These are phyloP conservation scores for Miichthys miiuy DNA, from an alignment of 2,797 vertebrate genomes.

Conservation along the genomic window DNA sequence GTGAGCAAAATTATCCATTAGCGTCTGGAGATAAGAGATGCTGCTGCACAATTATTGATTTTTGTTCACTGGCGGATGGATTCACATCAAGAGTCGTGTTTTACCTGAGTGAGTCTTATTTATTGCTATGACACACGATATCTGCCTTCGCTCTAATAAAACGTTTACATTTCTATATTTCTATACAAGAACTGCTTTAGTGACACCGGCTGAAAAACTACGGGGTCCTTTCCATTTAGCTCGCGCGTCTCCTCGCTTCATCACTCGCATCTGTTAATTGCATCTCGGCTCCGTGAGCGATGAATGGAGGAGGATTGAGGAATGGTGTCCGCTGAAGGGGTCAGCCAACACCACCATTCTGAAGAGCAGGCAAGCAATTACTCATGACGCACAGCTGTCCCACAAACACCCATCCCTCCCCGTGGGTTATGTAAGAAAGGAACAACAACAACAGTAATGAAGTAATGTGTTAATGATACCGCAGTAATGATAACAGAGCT, in stretches of 20 bases:
- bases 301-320: neutral
- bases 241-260: neutral
- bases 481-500: conserved; percentile 33
- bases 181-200: neutral
- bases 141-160: neutral
- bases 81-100: neutral
- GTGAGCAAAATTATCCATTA: neutral
- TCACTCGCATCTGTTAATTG: conserved; percentile 2
- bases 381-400: conserved; percentile 28
- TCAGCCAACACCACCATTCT: neutral
- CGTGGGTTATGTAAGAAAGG: neutral
- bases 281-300: neutral
- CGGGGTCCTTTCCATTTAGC: neutral
- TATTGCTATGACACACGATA: neutral
- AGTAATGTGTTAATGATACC: conserved; percentile 38
- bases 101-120: neutral
- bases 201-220: neutral
- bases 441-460: neutral
- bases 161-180: neutral
- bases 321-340: neutral
- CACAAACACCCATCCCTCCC: neutral
- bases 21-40: neutral
- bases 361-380: conserved; percentile 10
- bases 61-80: neutral
- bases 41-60: conserved; percentile 2